Percentiles rank a stretch among this genome's conserved stretches.
These are phyloP conservation scores for Gephyroberyx darwinii DNA, from an alignment of 2,797 vertebrate genomes.

Conservation along the genomic window DNA sequence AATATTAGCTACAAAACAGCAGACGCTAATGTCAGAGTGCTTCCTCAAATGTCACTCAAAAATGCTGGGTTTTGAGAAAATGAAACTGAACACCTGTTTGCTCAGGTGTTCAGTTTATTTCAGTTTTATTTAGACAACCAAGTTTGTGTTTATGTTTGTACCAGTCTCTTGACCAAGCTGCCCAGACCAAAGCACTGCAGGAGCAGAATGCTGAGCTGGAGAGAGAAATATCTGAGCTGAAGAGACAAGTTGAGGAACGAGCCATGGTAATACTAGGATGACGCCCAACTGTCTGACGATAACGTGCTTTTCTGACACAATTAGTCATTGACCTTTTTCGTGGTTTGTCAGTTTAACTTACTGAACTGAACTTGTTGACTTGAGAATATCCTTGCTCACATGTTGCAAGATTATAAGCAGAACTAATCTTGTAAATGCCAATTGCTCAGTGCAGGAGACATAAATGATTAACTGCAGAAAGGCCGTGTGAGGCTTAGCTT, in stretches of 20 bases:
- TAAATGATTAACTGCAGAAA: not conserved
- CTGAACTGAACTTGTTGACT: slow-evolving; percentile 30
- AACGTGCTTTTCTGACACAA: slow-evolving; percentile 9
- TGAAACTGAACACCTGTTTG: not conserved
- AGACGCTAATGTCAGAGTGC: not conserved
- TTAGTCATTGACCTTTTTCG: too few species aligned
- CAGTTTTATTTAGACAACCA: slow-evolving; percentile 6
- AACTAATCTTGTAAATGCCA: not conserved
- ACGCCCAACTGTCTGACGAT: too few species aligned
- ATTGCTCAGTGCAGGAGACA: not conserved
- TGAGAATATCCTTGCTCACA: slow-evolving; percentile 25
- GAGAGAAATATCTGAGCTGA: slow-evolving; percentile 84
- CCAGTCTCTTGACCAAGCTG: slow-evolving; percentile 81
- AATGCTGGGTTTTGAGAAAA: not conserved
- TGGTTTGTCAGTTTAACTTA: not conserved
- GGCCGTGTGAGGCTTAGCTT: too few species aligned
- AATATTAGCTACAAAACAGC: not conserved
- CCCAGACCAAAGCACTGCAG: slow-evolving; percentile 87
- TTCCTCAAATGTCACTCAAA: too few species aligned
- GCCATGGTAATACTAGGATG: slow-evolving; percentile 79
- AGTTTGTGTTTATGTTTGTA: slow-evolving; percentile 30
- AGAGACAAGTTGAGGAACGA: slow-evolving; percentile 86
- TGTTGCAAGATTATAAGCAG: too few species aligned
- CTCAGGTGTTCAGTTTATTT: not conserved
- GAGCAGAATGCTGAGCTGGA: slow-evolving; percentile 89